Evolutionary conservation across 2,888 invertebrate species (phyloP).

Genomic region (Orthosia gothica): DNA sequence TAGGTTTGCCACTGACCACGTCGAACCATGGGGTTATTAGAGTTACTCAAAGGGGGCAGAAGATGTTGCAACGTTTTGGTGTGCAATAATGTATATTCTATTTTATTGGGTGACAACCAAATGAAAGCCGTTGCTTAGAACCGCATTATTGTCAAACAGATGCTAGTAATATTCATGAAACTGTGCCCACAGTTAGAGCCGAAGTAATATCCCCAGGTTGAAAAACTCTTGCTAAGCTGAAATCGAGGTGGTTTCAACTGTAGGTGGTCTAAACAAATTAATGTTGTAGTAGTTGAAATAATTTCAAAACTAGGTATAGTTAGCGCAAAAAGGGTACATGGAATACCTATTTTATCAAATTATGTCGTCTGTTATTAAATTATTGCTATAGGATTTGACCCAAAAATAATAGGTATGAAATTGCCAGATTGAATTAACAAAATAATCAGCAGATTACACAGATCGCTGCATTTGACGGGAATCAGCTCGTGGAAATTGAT

Average conservation of each 20-base stretch:
- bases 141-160: background rate
- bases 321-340: background rate
- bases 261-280: background rate
- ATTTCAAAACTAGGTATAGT: background rate
- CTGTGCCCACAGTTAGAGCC: background rate
- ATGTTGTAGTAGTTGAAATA: background rate
- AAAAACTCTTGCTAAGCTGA: background rate
- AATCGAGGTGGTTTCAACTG: background rate
- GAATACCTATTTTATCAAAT: background rate
- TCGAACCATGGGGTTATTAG: background rate
- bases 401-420: background rate
- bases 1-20: too few relatives aligned
- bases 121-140: background rate
- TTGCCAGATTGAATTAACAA: background rate
- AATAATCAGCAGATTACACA: background rate
- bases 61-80: background rate
- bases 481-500: background rate
- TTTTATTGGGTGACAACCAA: background rate
- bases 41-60: background rate
- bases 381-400: background rate
- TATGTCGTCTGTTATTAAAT: background rate
- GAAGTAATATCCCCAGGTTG: background rate
- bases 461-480: background rate
- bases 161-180: background rate
- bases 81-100: too few relatives aligned